Percentiles rank a stretch among this genome's conserved stretches.
phyloP scores from a whole-genome alignment of 2,113 vertebrate genomes.

The Sander vitreus region DNA sequence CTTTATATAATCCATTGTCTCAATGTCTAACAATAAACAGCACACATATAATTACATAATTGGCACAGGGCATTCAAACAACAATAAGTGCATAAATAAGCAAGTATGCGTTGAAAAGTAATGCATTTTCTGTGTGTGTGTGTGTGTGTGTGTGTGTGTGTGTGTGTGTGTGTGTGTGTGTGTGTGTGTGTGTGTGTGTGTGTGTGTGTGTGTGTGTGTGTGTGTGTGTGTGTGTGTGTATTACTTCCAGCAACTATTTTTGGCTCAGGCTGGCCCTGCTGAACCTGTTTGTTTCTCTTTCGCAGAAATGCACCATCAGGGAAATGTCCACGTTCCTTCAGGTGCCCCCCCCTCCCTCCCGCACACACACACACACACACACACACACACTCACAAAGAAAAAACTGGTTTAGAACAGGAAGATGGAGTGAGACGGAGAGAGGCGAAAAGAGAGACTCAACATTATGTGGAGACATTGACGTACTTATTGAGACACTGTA shows the following conservation, averaged over 20 bases:
- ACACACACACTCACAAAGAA: too few species aligned
- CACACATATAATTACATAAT: background rate
- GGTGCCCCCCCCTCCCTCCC: background rate
- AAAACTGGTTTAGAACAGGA: background rate
- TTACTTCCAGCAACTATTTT: conserved; percentile 22
- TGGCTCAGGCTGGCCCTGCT: conserved; percentile 45
- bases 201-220: background rate
- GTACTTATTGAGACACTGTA: background rate
- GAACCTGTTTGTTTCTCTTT: conserved; percentile 63
- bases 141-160: background rate
- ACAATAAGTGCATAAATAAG: background rate
- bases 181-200: background rate
- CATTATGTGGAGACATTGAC: background rate
- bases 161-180: background rate
- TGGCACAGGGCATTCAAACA: background rate
- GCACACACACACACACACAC: background rate
- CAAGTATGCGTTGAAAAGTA: background rate
- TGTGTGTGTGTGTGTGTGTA: background rate
- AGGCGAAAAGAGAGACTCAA: background rate
- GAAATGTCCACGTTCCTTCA: conserved; percentile 33
- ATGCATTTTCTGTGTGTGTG: background rate
- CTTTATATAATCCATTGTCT: background rate
- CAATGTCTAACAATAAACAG: background rate
- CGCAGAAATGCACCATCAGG: conserved; percentile 42
- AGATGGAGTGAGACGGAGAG: conserved; percentile 10